Evolutionary conservation across 2,797 vertebrate species (phyloP).

Genomic region (Otus scops): DNA sequence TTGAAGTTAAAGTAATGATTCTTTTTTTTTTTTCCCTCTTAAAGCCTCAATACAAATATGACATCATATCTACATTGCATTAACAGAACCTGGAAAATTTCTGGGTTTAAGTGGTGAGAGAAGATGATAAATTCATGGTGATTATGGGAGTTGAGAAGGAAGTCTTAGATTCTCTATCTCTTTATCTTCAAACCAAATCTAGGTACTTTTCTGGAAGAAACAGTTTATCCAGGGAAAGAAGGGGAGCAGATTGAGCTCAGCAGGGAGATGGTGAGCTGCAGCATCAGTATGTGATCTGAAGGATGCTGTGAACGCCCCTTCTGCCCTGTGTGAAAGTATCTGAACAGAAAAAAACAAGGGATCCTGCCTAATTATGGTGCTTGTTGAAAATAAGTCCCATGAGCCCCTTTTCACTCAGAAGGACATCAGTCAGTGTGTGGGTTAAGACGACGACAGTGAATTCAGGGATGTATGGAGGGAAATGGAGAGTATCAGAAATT

Average conservation of each 20-base stretch:
- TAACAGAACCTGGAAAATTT: neutral
- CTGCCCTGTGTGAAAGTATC: neutral
- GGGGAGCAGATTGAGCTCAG: neutral
- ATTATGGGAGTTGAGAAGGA: neutral
- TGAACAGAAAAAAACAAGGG: neutral
- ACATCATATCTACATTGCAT: neutral
- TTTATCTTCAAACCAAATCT: neutral
- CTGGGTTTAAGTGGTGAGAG: neutral
- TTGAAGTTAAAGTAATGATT: neutral
- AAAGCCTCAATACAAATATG: neutral
- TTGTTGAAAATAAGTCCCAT: neutral
- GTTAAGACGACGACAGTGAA: neutral
- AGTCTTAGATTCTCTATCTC: neutral
- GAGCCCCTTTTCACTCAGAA: neutral
- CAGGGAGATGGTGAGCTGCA: neutral
- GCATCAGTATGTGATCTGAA: fast-evolving
- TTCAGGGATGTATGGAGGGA: neutral
- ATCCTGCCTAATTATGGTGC: neutral
- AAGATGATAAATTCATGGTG: neutral
- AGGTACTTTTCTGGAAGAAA: neutral
- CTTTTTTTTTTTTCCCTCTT: neutral
- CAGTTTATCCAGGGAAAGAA: neutral
- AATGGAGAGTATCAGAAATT: neutral
- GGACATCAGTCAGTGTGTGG: neutral
- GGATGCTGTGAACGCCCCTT: neutral